Evolutionary conservation across 2,888 invertebrate species (phyloP), one percentile per base, ranked within the genome.

Genomic region (Phyllotreta striolata): DNA sequence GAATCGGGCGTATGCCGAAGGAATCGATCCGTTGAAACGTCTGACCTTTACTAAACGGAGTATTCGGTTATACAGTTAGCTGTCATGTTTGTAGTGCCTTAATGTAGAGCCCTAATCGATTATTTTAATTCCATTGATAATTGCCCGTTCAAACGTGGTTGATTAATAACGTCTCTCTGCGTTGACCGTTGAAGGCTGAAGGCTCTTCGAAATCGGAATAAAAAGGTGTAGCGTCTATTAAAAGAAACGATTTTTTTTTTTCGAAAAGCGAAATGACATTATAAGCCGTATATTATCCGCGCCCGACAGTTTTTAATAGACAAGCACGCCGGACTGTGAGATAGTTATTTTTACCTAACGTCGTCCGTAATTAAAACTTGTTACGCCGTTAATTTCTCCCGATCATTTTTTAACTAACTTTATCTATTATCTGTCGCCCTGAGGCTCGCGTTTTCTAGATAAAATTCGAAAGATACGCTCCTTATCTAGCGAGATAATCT

Each of bases 401-500:
- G 62, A 66, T 66, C 58, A 56, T 41, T 24, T 63, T 66, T 63
- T 44, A 64, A 59, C 64, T 55, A 52, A 59, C 60, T 64, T 64
- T 57, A 64, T 64, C 64, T 64, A 57, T 57, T 57, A 61, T 56
- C 52, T 61, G 64, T 64, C 64, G 56, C 64, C 61, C 40, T 6
- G n/a, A n/a, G 61, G 64, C 56, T 34, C 10, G 38, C 38, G 37
- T 57, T 51, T 56, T 52, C 57, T 59, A 64, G 51, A 49, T 56
- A 61, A 64, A 61, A 64, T 60, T 51, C 43, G 40, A 44, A 47
- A 64, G 64, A 64, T 66, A 66, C 57, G 12, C 43, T 51, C 13
- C 47, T 66, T 66, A 66, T 66, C 66, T 63, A 10, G 12, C 13
- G 13, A 56, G 66, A 66, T 66, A 61, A 66, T 66, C 66, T 59